Conservation (phyloP, 2,888 invertebrate species). For the Tachina grossa region DNA sequence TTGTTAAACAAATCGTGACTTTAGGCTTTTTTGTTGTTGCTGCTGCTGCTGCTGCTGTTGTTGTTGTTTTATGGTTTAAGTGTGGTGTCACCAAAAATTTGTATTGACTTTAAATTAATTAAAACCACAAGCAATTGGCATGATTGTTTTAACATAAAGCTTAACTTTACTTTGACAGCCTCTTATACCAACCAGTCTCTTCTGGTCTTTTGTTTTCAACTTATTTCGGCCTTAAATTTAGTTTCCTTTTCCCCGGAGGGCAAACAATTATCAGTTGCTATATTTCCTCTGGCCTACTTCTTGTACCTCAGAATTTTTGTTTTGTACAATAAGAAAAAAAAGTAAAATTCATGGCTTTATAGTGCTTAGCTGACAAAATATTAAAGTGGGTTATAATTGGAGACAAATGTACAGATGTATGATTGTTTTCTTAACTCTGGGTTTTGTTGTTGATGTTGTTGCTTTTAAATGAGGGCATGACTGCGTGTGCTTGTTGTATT, state of each 20-base stretch:
- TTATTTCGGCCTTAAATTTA: neutral
- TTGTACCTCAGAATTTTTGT: slow-evolving; percentile 30
- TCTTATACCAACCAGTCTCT: slow-evolving; percentile 31
- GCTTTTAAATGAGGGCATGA: slow-evolving; percentile 15
- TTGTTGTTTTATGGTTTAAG: slow-evolving; percentile 43
- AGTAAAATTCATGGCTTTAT: slow-evolving; percentile 26
- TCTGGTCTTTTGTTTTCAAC: slow-evolving; percentile 12
- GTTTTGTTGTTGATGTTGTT: slow-evolving; percentile 1
- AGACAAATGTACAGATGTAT: slow-evolving; percentile 57
- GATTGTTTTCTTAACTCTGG: slow-evolving; percentile 25
- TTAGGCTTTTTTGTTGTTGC: slow-evolving; percentile 54
- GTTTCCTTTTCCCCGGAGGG: slow-evolving; percentile 34
- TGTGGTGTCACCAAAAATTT: slow-evolving; percentile 70
- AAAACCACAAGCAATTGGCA: slow-evolving; percentile 71
- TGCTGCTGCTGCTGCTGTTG: slow-evolving; percentile 2
- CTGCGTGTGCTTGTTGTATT: slow-evolving; percentile 6
- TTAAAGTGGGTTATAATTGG: slow-evolving; percentile 64
- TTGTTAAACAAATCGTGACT: slow-evolving; percentile 72
- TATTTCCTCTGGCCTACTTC: slow-evolving; percentile 69
- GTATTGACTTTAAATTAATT: slow-evolving; percentile 72
- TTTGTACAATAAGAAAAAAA: neutral
- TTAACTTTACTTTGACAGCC: slow-evolving; percentile 64
- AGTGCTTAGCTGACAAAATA: slow-evolving; percentile 49
- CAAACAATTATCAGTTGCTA: slow-evolving; percentile 46
- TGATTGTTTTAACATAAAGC: slow-evolving; percentile 69